Evolutionary conservation across 2,888 invertebrate genomes (phyloP).

Genomic region (Diaprepes abbreviatus): DNA sequence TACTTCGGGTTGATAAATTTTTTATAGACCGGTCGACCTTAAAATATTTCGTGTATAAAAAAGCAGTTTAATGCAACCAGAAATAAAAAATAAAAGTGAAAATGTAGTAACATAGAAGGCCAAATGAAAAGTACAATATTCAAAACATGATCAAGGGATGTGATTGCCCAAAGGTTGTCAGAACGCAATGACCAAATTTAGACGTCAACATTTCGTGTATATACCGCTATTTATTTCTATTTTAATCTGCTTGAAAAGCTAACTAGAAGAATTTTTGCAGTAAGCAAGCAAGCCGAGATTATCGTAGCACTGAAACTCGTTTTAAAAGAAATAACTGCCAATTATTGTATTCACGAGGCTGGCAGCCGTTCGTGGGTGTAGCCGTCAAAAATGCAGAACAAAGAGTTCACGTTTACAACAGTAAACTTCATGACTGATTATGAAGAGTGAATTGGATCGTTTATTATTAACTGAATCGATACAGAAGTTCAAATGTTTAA

Average conservation of each 20-base stretch:
- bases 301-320: constrained; percentile 13
- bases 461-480: too few species aligned
- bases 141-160: not conserved
- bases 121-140: too few species aligned
- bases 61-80: too few species aligned
- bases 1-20: too few species aligned
- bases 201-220: not conserved
- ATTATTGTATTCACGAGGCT: constrained; percentile 9
- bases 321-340: constrained; percentile 20
- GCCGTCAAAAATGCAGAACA: constrained; percentile 25
- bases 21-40: too few species aligned
- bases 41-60: too few species aligned
- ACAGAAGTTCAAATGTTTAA: too few species aligned
- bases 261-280: not conserved
- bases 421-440: too few species aligned
- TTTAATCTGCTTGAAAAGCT: constrained; percentile 9
- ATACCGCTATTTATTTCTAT: not conserved
- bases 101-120: too few species aligned
- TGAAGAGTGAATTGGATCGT: too few species aligned
- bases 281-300: constrained; percentile 6
- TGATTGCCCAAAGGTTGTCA: not conserved
- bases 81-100: too few species aligned
- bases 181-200: not conserved
- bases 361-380: constrained; percentile 24
- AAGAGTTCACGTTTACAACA: constrained; percentile 22